Evolutionary conservation across 2,797 vertebrate species (phyloP), one percentile per base, ranked within the genome.

Genomic region (Sphenopsis melanotis): DNA sequence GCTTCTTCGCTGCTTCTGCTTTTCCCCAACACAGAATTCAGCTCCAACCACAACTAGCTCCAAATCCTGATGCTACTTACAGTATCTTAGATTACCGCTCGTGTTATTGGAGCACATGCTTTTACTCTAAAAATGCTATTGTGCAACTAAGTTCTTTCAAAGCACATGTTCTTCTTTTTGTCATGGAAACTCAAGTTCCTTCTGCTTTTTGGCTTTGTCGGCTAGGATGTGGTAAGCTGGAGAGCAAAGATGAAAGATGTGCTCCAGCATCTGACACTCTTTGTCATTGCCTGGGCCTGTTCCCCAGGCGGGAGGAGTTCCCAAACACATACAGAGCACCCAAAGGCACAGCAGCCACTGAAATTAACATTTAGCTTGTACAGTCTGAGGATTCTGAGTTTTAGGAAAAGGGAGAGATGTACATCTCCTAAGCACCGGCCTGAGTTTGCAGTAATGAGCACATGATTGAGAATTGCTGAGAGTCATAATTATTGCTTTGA

Each of bases 111-210:
- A 57, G 8, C 24, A 11, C 16, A 3, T 7, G 21, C 13, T 50
- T 76, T 69, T 70, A 41, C 18, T 64, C 29, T 52, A 27, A 80
- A 69, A 71, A 27, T 23, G 19, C 17, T 52, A 7, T 0, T 4
- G 9, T 55, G 13, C 29, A n/a, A 0, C 10, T 7, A 39, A 76
- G 32, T 23, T 46, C 8, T 55, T 47, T 80, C 26, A 59, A 36
- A 76, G 17, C 12, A 23, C 0, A 0, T 0, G 1, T 11, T 26
- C 13, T 11, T n/a, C 13, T 32, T 53, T 44, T 50, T 36, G 30
- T n/a, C 10, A 2, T 5, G 15, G 63, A 29, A 87, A 9, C 26
- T 66, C 34, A 11, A 24, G 15, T 85, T 79, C 36, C 61, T 63
- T 64, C 57, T 57, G 30, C 46, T 46, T 69, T 76, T 41, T 42